Base-by-base conservation (phyloP, 2,113 vertebrate genomes). In the Leuciscus idus region DNA sequence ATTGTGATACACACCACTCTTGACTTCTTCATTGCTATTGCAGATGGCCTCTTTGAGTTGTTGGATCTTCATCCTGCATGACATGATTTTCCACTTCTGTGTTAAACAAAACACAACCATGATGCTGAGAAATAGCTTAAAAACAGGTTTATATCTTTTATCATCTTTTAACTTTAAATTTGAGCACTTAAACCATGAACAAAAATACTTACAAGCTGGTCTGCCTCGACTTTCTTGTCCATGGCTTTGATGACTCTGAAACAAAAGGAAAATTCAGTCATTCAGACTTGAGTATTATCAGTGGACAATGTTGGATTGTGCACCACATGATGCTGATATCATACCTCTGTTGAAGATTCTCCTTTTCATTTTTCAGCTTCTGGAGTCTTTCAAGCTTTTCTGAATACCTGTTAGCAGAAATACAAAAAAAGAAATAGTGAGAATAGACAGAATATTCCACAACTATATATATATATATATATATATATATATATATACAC, bases 61-160 rank as follows among this genome's bases (percentile, higher is more conserved):
- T 89, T 98, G 96, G 85, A 98, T 97, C 91, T 97, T 97, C 95
- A 98, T 97, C 94, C 95, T 96, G 91, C 97, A 98, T 30, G 97
- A 97, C 98, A 99, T 99, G 87, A 99, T 97, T 95, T 99, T 98
- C 98, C 98, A 99, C 85, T 97, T 97, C 98, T 99, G 95, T 83
- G 92, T 91, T 89, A 90, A 87, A 30, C 89, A 89, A 48, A 87
- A 50, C 19, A 61, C 9, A 75, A 26, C 6, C 6, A 66, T 11
- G 0, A 55, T 13, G 72, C 6, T 55, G n/a, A 30, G 17, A 79
- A 46, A 48, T 50, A 61, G 39, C 7, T 52, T 12, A 7, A 30
- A 75, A 23, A 73, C 19, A 46, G 39, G 4, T 36, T 73, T 73
- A 43, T 73, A 36, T 43, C 8, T 23, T 73, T 46, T 12, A 26